Evolutionary conservation across 2,888 invertebrate species (phyloP), one percentile per base, ranked within the genome.

Genomic region (Apantesis nais): DNA sequence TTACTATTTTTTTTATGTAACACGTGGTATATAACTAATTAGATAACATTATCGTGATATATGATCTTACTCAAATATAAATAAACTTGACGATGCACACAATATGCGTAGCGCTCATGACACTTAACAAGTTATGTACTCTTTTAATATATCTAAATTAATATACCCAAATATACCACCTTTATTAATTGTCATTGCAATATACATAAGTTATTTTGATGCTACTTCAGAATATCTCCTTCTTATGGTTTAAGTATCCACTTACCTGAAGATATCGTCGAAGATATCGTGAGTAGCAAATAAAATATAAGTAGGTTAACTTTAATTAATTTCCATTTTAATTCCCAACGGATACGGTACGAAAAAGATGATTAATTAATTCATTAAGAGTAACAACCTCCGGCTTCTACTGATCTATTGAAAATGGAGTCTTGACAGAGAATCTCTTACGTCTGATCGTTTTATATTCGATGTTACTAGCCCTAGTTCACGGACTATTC

Each of bases 31-130:
- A 55, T 55, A 25, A 55, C 25, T 55, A 52, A 34, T 65, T 65
- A 65, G 52, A 65, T 65, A 48, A 48, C 52, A 39, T n/a, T 65
- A 65, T 65, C 64, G 19, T 44, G 16, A 60, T 16, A 2, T 29
- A 58, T 16, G 14, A 29, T 29, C 58, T 16, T 16, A 58, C 7
- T 58, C 16, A 8, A 9, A 16, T 25, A 16, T 55, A 29, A 58
- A 29, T 58, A 58, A 44, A 44, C 44, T 44, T 44, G 16, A 44
- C 44, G 19, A 58, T 58, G 58, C 16, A 29, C 58, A 29, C 29
- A 7, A 58, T 55, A 58, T 29, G 58, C 29, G 58, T 58, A 58
- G 29, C 58, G 14, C 29, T 14, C 29, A 16, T 58, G 5, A 58
- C 29, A 29, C 5, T 22, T 34, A 61, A 34, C 22, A 61, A 34